Evolutionary conservation across 2,797 vertebrate genomes (phyloP), one percentile per base, ranked within the genome.

Genomic region (Enteromius trimaculatus): DNA sequence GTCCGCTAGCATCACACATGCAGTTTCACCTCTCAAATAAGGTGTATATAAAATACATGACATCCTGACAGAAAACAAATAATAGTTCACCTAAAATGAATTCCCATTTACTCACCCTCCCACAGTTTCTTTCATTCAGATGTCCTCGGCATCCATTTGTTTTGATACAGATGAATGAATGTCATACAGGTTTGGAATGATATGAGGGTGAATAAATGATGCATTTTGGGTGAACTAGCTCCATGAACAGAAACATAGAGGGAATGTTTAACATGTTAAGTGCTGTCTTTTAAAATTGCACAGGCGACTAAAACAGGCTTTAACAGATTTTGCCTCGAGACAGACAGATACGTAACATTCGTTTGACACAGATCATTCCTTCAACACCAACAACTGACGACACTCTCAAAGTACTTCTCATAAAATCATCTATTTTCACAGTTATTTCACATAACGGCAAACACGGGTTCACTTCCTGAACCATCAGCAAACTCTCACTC

Each of bases 391-490:
- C 29, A 64, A 19, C 29, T 74, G 21, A 80, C 76, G 9, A 58
- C 39, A 86, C 83, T 76, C 47, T 37, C 83, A n/a, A 53, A 66
- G 84, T 39, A 49, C 77, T 83, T 70, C 71, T 64, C 77, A 44
- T 49, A 60, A 83, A 84, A 75, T 49, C 74, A 80, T 53, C 31
- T 47, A 29, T 51, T 69, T 44, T 68, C 68, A 64, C 51, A 81
- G 69, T 64, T 74, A 49, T 81, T 79, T 82, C 80, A 53, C 55
- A 53, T 81, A 49, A 77, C 70, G 75, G 44, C 86, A 42, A 91
- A 91, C 82, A 60, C 80, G 82, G 86, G 92, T 83, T 65, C 60
- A 81, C 53, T 66, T 77, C 69, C 77, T 86, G 79, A 84, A 78
- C 44, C 53, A 89, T 69, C 81, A 53, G 77, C 72, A 84, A 65